Evolutionary conservation across 2,113 vertebrate species (phyloP).

Genomic region (Oryzias melastigma): DNA sequence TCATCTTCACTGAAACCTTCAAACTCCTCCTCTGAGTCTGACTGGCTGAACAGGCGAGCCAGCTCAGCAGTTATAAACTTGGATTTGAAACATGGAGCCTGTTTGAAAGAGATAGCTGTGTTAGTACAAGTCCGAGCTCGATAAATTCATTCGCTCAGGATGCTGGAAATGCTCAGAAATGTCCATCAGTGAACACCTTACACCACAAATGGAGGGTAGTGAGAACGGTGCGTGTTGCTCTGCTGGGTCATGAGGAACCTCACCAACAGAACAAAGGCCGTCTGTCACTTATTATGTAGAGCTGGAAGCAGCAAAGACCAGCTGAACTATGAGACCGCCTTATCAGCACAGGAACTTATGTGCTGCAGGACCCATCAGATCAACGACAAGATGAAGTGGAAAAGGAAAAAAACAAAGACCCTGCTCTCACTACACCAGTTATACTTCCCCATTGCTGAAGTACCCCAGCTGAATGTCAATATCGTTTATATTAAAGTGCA

Average conservation of each 20-base stretch:
- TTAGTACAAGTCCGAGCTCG: too few species aligned
- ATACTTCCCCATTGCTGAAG: slow-evolving; percentile 9
- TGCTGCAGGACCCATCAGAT: background rate
- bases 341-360: slow-evolving; percentile 6
- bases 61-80: slow-evolving; percentile 84
- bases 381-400: slow-evolving; percentile 12
- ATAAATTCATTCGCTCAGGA: too few species aligned
- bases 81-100: slow-evolving; percentile 78
- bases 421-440: background rate
- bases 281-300: background rate
- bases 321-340: background rate
- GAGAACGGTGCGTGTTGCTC: background rate
- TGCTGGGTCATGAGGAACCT: background rate
- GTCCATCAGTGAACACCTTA: background rate
- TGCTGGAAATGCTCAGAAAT: too few species aligned
- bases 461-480: background rate
- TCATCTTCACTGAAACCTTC: slow-evolving; percentile 81
- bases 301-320: background rate
- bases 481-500: background rate
- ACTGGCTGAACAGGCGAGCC: slow-evolving; percentile 86
- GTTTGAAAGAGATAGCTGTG: slow-evolving; percentile 17
- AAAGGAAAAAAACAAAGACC: slow-evolving; percentile 14
- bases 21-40: slow-evolving; percentile 88
- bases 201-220: background rate
- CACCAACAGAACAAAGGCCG: background rate